phyloP scores from a whole-genome alignment of 2,797 vertebrate genomes.

The Lutjanus argentimaculatus region DNA sequence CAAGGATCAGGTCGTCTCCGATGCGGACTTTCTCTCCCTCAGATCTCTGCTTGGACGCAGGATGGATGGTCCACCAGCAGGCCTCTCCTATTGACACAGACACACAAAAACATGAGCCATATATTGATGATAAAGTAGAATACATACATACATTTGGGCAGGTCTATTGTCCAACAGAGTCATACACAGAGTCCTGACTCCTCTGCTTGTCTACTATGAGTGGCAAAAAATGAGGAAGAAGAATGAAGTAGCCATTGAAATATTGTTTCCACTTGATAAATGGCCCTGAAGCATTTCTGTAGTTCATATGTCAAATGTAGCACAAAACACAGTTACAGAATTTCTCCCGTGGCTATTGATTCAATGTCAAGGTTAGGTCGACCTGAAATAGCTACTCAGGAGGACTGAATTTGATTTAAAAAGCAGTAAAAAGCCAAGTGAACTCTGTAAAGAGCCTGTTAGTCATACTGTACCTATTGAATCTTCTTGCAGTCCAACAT shows the following conservation, averaged over 20 bases:
- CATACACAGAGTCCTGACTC: slow-evolving; percentile 3
- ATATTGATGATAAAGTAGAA: not conserved
- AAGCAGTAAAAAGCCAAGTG: slow-evolving; percentile 14
- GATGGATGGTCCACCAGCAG: slow-evolving; percentile 99
- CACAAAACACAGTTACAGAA: slow-evolving; percentile 6
- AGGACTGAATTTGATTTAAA: slow-evolving; percentile 12
- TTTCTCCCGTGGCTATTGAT: slow-evolving; percentile 26
- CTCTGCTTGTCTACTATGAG: slow-evolving; percentile 22
- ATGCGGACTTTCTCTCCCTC: slow-evolving; percentile 99
- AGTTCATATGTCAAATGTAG: slow-evolving; percentile 46
- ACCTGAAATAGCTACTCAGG: slow-evolving; percentile 24
- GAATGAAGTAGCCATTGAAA: slow-evolving; percentile 36
- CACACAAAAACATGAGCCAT: not conserved
- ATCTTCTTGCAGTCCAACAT: slow-evolving; percentile 96
- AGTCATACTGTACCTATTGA: slow-evolving; percentile 88
- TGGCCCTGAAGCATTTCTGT: slow-evolving; percentile 2
- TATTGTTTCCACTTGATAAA: slow-evolving; percentile 43
- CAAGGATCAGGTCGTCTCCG: slow-evolving; percentile 98
- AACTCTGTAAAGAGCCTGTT: slow-evolving; percentile 9
- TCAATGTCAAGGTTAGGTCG: slow-evolving; percentile 37
- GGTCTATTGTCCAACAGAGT: not conserved
- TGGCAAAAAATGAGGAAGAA: slow-evolving; percentile 43
- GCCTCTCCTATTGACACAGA: slow-evolving; percentile 89
- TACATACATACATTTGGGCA: not conserved
- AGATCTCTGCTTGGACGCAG: slow-evolving; percentile 98